Conservation (phyloP, 2,113 vertebrate genomes). For the Telmatochromis sp. region DNA sequence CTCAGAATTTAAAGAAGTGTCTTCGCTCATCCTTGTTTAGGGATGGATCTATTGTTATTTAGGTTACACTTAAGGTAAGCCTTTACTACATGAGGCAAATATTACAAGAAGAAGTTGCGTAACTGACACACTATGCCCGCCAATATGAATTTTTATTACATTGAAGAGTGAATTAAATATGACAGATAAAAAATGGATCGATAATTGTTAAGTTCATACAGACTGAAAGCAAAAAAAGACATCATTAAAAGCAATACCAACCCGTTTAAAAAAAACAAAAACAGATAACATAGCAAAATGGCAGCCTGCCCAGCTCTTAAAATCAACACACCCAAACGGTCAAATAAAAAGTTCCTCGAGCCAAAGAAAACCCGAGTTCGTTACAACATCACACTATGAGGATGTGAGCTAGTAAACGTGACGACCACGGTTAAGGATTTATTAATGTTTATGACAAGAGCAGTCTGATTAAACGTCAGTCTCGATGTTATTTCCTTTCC, state of each 20-base stretch:
- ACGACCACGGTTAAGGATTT: neutral
- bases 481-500: neutral
- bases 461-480: neutral
- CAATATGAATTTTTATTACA: neutral
- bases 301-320: neutral
- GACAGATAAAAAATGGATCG: neutral
- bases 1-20: neutral
- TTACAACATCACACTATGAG: neutral
- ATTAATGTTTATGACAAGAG: neutral
- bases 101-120: accelerated
- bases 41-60: neutral
- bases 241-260: neutral
- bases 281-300: neutral
- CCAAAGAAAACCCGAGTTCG: neutral
- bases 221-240: neutral
- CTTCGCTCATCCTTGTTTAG: neutral
- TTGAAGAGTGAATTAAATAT: neutral
- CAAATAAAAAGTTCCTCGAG: neutral
- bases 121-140: neutral
- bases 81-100: neutral
- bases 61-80: neutral
- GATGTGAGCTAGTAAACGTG: neutral
- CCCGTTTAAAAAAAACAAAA: accelerated
- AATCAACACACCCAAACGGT: neutral
- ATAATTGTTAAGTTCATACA: neutral